These are phyloP conservation scores for Anolis apletophallus DNA, from an alignment of 2,797 vertebrate genomes.

Conservation along the genomic window DNA sequence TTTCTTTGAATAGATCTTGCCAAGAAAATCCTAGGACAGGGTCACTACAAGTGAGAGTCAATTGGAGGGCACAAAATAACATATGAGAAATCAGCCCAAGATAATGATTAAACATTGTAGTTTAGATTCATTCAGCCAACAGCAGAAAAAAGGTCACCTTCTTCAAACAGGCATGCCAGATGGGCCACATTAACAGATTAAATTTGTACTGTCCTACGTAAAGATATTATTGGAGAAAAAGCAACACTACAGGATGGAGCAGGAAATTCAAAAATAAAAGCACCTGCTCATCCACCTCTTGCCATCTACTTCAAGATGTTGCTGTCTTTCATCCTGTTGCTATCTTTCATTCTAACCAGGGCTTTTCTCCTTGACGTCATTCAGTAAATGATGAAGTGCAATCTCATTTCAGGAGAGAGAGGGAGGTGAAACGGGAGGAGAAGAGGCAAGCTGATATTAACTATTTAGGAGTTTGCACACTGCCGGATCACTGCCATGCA, in stretches of 20 bases:
- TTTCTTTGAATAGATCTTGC: too few species aligned
- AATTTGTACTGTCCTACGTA: neutral
- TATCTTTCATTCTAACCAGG: slow-evolving; percentile 8
- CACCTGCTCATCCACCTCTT: neutral
- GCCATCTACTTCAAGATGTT: slow-evolving; percentile 4
- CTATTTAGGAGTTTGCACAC: slow-evolving; percentile 8
- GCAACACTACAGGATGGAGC: neutral
- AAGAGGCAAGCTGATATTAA: neutral
- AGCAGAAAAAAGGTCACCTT: neutral
- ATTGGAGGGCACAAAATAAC: too few species aligned
- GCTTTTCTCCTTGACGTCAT: slow-evolving; percentile 17
- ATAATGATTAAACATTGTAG: neutral
- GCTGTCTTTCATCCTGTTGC: neutral
- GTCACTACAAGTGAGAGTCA: too few species aligned
- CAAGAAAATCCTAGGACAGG: too few species aligned
- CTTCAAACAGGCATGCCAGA: neutral
- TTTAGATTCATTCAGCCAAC: neutral
- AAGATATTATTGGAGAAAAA: slow-evolving; percentile 4
- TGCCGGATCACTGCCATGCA: neutral
- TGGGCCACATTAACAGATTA: neutral
- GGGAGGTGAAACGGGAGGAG: neutral
- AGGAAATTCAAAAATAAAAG: neutral
- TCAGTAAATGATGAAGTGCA: slow-evolving; percentile 1
- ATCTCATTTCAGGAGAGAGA: slow-evolving; percentile 17
- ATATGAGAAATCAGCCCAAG: neutral